phyloP scores from a whole-genome alignment of 2,113 vertebrate species.

The Daboia siamensis region DNA sequence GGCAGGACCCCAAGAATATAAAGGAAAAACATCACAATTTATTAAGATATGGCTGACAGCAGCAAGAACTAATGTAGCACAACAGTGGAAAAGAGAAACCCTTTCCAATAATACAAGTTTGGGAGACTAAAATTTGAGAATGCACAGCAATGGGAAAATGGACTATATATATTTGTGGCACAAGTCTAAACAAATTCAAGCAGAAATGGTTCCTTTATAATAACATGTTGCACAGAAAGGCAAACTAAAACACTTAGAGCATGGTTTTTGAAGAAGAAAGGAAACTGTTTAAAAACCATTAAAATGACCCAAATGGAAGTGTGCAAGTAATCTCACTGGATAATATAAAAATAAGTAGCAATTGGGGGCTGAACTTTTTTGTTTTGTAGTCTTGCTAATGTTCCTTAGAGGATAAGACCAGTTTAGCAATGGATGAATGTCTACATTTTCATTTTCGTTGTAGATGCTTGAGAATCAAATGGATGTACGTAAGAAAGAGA shows the following conservation, averaged over 20 bases:
- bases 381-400: neutral
- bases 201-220: neutral
- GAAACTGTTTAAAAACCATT: neutral
- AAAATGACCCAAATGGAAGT: neutral
- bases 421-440: neutral
- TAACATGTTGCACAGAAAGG: neutral
- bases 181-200: neutral
- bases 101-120: neutral
- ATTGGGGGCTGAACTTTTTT: neutral
- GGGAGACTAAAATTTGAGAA: neutral
- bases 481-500: slow-evolving; percentile 93
- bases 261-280: neutral
- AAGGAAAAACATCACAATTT: neutral
- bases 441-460: neutral
- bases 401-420: neutral
- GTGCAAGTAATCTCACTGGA: neutral
- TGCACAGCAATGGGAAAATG: neutral
- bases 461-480: slow-evolving; percentile 98
- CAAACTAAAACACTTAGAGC: neutral
- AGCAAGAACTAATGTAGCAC: neutral
- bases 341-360: neutral
- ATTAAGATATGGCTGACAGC: neutral
- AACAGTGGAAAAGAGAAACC: neutral
- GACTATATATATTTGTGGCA: neutral
- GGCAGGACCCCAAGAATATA: neutral